These are phyloP conservation scores for Onthophagus taurus DNA, from an alignment of 1,140 invertebrate species.

Conservation along the genomic window DNA sequence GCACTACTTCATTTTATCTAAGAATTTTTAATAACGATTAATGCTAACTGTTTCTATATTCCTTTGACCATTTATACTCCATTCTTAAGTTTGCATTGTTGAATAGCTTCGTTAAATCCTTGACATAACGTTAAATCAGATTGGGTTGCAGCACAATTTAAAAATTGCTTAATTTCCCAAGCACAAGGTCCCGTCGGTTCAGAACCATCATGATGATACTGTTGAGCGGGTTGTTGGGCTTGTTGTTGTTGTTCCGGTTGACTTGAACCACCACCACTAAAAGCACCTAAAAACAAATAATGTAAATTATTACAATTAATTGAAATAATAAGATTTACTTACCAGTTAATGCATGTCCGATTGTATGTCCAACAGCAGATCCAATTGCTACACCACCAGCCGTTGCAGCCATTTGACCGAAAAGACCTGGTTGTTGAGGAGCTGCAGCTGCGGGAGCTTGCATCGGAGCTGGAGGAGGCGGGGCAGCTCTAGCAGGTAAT, in stretches of 20 bases:
- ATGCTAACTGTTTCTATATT: too few relatives aligned
- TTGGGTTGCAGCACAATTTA: constrained; percentile 79
- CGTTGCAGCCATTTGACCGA: constrained; percentile 85
- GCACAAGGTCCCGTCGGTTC: constrained; percentile 61
- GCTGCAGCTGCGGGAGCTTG: constrained; percentile 43
- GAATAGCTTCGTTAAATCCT: constrained; percentile 87
- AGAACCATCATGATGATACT: constrained; percentile 34
- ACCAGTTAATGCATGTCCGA: constrained; percentile 74
- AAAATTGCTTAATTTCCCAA: constrained; percentile 85
- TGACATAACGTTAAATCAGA: constrained; percentile 77
- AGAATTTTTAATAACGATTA: too few relatives aligned
- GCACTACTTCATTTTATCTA: too few relatives aligned
- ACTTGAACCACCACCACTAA: constrained; percentile 60
- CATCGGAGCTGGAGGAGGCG: constrained; percentile 42
- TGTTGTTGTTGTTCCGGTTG: constrained; percentile 40
- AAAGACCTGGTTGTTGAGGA: constrained; percentile 57
- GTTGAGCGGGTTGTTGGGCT: constrained; percentile 30
- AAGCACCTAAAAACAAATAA: constrained; percentile 44
- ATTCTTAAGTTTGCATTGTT: constrained; percentile 85
- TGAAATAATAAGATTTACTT: constrained; percentile 7
- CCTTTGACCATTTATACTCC: too few relatives aligned
- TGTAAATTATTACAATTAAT: constrained; percentile 1
- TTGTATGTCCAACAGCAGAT: constrained; percentile 76
- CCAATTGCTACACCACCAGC: constrained; percentile 84
- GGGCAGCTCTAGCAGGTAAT: constrained; percentile 38